Percentiles rank a stretch among this genome's conserved stretches.
Evolutionary conservation across 2,888 invertebrate genomes (phyloP).

Genomic region (Phragmatobia fuliginosa): DNA sequence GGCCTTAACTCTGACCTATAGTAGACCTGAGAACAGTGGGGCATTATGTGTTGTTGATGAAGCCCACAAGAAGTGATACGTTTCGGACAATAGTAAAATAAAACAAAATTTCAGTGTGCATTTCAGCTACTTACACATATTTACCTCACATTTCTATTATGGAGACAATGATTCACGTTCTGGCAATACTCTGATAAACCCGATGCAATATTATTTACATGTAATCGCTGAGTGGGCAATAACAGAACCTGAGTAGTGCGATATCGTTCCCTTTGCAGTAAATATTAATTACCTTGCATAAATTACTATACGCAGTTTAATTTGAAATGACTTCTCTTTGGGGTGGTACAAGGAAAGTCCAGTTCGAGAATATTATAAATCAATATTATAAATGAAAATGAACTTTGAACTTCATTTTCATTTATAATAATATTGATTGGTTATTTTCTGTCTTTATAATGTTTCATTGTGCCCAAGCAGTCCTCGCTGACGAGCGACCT

Average conservation of each 20-base stretch:
- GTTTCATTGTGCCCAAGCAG: background rate
- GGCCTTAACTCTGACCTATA: too few species aligned
- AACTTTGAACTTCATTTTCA: background rate
- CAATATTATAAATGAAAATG: too few species aligned
- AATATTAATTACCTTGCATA: conserved; percentile 21
- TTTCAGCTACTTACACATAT: too few species aligned
- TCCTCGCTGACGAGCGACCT: too few species aligned
- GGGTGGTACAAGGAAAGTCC: background rate
- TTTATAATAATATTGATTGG: background rate
- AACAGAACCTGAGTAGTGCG: conserved; percentile 1
- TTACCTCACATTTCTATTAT: background rate
- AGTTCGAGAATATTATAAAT: background rate
- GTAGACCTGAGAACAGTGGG: too few species aligned
- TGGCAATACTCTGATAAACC: background rate
- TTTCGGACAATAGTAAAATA: too few species aligned
- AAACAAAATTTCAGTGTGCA: too few species aligned
- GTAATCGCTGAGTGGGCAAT: background rate
- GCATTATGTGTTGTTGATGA: too few species aligned
- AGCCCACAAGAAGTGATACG: too few species aligned
- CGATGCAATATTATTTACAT: background rate
- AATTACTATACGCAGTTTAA: conserved; percentile 18
- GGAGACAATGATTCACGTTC: too few species aligned
- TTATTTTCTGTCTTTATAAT: background rate
- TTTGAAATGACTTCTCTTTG: conserved; percentile 3
- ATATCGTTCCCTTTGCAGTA: conserved; percentile 10